A percentile compares a stretch with the other conserved stretches of the same genome.
Evolutionary conservation across 2,113 vertebrate genomes (phyloP).

Genomic region (Nesogale talazaci): DNA sequence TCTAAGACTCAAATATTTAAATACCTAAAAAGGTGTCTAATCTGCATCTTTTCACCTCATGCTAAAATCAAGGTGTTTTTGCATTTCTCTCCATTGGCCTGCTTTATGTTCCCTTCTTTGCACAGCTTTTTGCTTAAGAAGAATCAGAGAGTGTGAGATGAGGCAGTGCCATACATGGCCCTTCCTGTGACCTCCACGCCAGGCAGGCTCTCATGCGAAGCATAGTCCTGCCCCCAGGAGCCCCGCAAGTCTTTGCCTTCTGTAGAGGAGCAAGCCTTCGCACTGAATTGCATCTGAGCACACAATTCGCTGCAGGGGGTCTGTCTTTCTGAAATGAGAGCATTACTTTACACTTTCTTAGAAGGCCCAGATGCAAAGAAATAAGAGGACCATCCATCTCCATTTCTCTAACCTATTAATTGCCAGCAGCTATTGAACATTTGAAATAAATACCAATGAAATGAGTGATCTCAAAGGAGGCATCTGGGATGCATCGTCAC

Average conservation of each 20-base stretch:
- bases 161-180: neutral
- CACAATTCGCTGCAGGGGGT: neutral
- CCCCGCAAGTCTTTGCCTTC: neutral
- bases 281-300: neutral
- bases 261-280: neutral
- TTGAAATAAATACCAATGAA: neutral
- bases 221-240: neutral
- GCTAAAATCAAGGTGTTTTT: conserved; percentile 46
- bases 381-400: neutral
- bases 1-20: conserved; percentile 41
- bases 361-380: neutral
- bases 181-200: neutral
- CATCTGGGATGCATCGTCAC: neutral
- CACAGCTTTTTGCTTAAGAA: conserved; percentile 3
- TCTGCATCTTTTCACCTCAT: neutral
- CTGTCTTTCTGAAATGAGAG: conserved; percentile 15
- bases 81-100: neutral
- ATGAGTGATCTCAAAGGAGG: neutral
- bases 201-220: neutral
- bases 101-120: neutral
- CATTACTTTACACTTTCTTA: neutral
- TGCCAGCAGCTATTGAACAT: neutral
- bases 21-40: neutral
- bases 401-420: conserved; percentile 32
- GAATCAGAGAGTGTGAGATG: neutral